These are phyloP conservation scores for Romanogobio albipinnatus DNA, from an alignment of 2,113 vertebrate species.

Conservation along the genomic window DNA sequence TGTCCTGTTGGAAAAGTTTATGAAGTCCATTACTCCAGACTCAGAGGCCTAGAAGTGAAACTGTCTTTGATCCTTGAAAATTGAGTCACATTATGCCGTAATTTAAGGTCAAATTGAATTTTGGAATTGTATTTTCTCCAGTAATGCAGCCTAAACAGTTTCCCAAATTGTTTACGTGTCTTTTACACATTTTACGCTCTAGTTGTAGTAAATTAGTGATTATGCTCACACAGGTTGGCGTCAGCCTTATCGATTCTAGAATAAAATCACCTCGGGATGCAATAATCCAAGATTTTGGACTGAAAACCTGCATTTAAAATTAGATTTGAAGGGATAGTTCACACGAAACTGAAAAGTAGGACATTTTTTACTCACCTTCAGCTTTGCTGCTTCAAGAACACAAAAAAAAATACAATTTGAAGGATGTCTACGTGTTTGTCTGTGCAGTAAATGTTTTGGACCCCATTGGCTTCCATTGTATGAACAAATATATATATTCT, in stretches of 20 bases:
- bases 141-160: neutral
- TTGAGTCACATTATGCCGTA: neutral
- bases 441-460: too few relatives aligned
- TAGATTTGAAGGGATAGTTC: neutral
- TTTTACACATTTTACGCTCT: neutral
- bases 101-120: neutral
- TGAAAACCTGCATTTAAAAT: neutral
- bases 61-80: neutral
- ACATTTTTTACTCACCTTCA: neutral
- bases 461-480: too few relatives aligned
- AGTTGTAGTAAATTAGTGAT: neutral
- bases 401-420: too few relatives aligned
- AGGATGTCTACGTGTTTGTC: too few relatives aligned
- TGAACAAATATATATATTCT: neutral
- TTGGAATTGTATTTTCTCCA: neutral
- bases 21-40: neutral
- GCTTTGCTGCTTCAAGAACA: neutral
- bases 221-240: neutral
- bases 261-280: neutral
- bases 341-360: neutral
- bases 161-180: conserved; percentile 3
- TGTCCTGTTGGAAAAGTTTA: neutral
- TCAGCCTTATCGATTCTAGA: neutral
- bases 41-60: neutral
- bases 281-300: neutral